Evolutionary conservation across 1,140 invertebrate species (phyloP), one percentile per base, ranked within the genome.

Genomic region (Cherax destructor): DNA sequence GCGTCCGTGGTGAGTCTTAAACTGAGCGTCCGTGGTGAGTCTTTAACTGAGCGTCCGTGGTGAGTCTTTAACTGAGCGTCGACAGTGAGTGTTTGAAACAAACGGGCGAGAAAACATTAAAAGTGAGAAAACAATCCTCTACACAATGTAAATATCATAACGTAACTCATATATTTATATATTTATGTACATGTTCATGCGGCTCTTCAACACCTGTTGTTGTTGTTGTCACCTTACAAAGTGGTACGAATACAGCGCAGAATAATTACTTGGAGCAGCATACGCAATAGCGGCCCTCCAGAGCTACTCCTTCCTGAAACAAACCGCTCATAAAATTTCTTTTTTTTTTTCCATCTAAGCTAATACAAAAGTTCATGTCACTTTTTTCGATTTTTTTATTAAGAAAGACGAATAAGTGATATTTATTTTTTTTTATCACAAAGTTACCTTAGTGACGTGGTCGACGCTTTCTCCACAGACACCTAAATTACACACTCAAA

Each of bases 381-480:
- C 24, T 11, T 74, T 74, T 74, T 30, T 74, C 30, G 24, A 21
- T 21, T 74, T 74, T 74, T 30, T 74, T 21, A 74, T 74, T 13
- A 56, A 6, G 79, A 81, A 52, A 81, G 50, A 56, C 16, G 50
- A 81, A 56, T 59, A 81, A 56, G 79, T 81, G 79, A 81, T 56
- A 81, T 13, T 10, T 56, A 81, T 13, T 10, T 52, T 16, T 10
- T 52, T 16, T 21, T 81, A 81, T 81, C 79, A 81, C 79, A 81
- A 56, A n/a, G 79, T 81, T 81, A 81, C 79, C 79, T 81, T 79
- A 79, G 21, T 65, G 5, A 65, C 13, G 61, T 65, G 61, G 49
- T 79, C 47, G 52, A 79, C 10, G 50, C 47, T 50, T 9, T n/a
- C 79, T 59, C 79, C 21, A 30, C 50, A 59, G 56, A 52, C 18